phyloP scores from a whole-genome alignment of 37 sponge, comb jelly and placozoan genomes.

The Haliclona indistincta region DNA sequence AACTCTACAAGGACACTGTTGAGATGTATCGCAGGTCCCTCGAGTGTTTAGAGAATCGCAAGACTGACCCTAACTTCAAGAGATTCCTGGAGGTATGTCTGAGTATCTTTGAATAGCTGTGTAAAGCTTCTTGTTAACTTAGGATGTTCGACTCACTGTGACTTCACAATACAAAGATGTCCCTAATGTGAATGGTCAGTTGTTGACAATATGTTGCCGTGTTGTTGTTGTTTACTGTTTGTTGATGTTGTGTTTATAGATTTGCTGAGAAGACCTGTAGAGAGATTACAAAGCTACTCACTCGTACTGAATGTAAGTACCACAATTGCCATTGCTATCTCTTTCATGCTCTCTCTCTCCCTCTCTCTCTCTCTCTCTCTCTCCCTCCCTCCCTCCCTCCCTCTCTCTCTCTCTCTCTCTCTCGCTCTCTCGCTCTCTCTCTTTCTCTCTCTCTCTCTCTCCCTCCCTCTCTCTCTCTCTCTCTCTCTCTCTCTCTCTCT shows the following conservation, averaged over 20 bases:
- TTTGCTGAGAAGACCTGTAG: conserved; percentile 76
- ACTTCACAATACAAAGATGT: conserved; percentile 37
- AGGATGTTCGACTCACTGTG: conserved; percentile 60
- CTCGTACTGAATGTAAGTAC: conserved; percentile 74
- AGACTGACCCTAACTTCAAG: conserved; percentile 44
- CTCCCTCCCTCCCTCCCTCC: not conserved
- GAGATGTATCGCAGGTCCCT: conserved; percentile 69
- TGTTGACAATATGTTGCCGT: not conserved
- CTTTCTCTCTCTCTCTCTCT: not conserved
- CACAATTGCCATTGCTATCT: not conserved
- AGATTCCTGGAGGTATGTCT: conserved; percentile 59
- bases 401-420: not conserved
- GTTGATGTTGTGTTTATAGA: conserved; percentile 55
- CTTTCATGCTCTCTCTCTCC: not conserved
- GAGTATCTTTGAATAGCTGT: too few relatives aligned
- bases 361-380: not conserved
- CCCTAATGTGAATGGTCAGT: conserved; percentile 59
- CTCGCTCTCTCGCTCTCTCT: not conserved
- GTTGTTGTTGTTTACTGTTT: not conserved
- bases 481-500: not conserved
- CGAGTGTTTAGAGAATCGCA: conserved; percentile 44
- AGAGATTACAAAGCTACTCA: conserved; percentile 87
- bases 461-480: not conserved
- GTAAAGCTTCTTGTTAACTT: not conserved
- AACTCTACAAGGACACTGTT: conserved; percentile 79